Evolutionary conservation across 2,797 vertebrate species (phyloP).

Genomic region (Gambusia yucatana): DNA sequence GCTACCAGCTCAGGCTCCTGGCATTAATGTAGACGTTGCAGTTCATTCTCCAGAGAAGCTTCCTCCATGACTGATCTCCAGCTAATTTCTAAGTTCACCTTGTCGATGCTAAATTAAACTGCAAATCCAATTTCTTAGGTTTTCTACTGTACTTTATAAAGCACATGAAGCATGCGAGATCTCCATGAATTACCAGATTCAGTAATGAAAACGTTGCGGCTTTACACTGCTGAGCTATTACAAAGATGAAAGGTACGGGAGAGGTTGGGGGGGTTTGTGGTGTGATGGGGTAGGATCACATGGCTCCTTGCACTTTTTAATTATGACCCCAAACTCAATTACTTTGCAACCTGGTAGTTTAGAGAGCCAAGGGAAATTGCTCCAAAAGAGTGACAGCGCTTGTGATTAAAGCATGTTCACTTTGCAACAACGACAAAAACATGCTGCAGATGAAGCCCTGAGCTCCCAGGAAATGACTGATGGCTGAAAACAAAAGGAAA

Average conservation of each 20-base stretch:
- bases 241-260: conserved; percentile 68
- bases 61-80: conserved; percentile 18
- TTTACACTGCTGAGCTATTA: conserved; percentile 60
- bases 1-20: neutral
- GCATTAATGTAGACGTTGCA: conserved; percentile 14
- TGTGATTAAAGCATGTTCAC: conserved; percentile 70
- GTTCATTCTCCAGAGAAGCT: conserved; percentile 11
- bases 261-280: conserved; percentile 13
- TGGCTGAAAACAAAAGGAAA: conserved; percentile 24
- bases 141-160: conserved; percentile 39
- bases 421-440: conserved; percentile 23
- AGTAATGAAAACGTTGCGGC: conserved; percentile 54
- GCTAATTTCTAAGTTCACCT: conserved; percentile 38
- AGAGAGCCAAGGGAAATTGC: conserved; percentile 63
- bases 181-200: conserved; percentile 44
- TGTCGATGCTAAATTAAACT: conserved; percentile 52
- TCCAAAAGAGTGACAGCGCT: conserved; percentile 63
- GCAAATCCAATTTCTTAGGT: conserved; percentile 49
- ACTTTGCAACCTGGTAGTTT: conserved; percentile 71
- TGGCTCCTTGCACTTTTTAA: conserved; percentile 78
- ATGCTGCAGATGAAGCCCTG: conserved; percentile 8
- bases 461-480: conserved; percentile 22
- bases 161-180: conserved; percentile 52
- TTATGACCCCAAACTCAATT: conserved; percentile 80
- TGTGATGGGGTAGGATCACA: conserved; percentile 62